Base-by-base conservation (phyloP, 2,113 vertebrate genomes). In the Sapayoa aenigma region DNA sequence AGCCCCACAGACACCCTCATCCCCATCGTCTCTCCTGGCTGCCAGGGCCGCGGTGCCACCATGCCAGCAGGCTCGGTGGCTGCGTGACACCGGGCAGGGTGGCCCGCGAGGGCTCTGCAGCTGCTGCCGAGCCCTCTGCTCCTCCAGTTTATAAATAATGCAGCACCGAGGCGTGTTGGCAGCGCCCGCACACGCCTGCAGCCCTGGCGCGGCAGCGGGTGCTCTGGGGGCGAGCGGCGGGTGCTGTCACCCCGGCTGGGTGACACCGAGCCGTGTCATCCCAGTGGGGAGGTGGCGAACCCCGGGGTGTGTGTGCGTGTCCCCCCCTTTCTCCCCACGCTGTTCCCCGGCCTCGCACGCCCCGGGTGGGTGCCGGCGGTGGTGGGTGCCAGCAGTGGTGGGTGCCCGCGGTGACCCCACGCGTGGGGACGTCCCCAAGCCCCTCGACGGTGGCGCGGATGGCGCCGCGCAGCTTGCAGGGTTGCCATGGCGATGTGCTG, bases 141-240 rank as follows among this genome's bases (percentile, higher is more conserved):
- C 82, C 90, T 82, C 94, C 23, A 31, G 91, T 98, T 97, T 97
- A 98, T 98, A 97, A 98, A 98, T 98, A 97, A 98, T 97, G 97
- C 97, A 97, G 97, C 72, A 19, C 69, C 56, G 20, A 84, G 95
- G 96, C 71, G 69, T 9, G 76, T 46, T 96, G 95, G 93, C 95
- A 95, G 91, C 19, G 47, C 89, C 75, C 55, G 31, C 93, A 67
- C 90, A 56, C 59, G 52, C 93, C 93, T 52, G 92, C 95, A 41
- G 90, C 93, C 90, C 91, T 28, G 62, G 83, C 78, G 7, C 27
- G 58, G 62, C 31, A 9, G 86, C 5, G 35, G 67, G 66, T 1
- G 20, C 88, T 67, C n/a, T 0, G n/a, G 74, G 83, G 66, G 37
- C 5, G 31, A 68, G 69, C 14, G 5, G 3, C 6, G 53, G 84